Evolutionary conservation across 30 jellyfish, hydroid and myxozoan genomes (phyloP), one percentile per base, ranked within the genome.

Genomic region (Calvadosia cruxmelitensis): DNA sequence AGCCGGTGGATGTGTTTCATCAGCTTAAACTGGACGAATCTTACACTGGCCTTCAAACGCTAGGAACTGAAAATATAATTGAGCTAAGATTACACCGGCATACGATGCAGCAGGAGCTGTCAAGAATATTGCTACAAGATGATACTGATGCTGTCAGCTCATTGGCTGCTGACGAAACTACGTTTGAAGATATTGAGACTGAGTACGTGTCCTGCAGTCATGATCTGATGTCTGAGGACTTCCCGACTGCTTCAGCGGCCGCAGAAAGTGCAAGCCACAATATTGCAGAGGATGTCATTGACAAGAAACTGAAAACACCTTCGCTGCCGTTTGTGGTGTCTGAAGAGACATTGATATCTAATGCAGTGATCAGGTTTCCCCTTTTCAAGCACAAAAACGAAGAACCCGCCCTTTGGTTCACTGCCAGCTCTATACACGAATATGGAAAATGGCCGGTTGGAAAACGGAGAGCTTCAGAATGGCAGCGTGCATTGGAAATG

Each of bases 31-130:
- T 89, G 3, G 98, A 89, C 64, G 80, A 89, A 73, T 80, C 98
- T 0, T 89, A 89, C 85, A 89, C 98, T 3, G 98, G 98, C 0
- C 76, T 89, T 48, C 98, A 89, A 67, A 89, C 98, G 3, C 91
- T 89, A 3, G 98, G 98, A 1, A 93, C 93, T 20, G 98, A 89
- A 71, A 89, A 94, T 7, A 65, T 50, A 33, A 85, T 89, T 32
- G 88, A 69, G 33, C 68, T 89, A 23, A 92, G 75, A 62, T 53
- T 89, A 53, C 98, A 82, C 31, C 72, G 95, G 32, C 98, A 89
- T 50, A 57, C 95, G 1, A 71, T 71, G 13, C 73, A 48, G 35
- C 83, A 31, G 52, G 32, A 33, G 29, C 12, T 2, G 29, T 27
- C 15, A 0, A 23, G 28, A 20, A 29, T 20, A 0, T 33, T 16